Percentiles rank a stretch among this genome's conserved stretches.
Evolutionary conservation across 2,113 vertebrate species (phyloP).

Genomic region (Saiga tatarica): DNA sequence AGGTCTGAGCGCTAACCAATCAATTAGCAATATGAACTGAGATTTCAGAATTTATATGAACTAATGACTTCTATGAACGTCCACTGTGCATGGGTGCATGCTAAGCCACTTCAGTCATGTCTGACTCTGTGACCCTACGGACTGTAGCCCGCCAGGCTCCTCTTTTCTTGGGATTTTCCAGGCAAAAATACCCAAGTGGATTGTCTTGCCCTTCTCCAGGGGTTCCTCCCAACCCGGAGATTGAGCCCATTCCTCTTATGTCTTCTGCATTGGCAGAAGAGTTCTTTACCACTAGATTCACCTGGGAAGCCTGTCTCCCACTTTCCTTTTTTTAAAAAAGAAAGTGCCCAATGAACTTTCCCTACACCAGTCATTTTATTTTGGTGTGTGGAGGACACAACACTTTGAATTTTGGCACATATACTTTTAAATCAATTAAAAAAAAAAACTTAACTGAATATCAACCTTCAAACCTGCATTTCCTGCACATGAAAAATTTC

Average conservation of each 20-base stretch:
- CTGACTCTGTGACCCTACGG: background rate
- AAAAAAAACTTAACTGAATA: background rate
- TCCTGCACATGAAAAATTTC: background rate
- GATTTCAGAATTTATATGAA: background rate
- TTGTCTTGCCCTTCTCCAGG: background rate
- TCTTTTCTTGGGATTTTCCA: background rate
- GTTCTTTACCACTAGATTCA: background rate
- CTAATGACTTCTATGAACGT: background rate
- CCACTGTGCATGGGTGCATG: background rate
- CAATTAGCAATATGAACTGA: background rate
- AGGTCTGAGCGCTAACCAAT: background rate
- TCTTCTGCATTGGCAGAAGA: background rate
- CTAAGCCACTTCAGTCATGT: background rate
- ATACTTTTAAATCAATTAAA: background rate
- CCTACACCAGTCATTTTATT: background rate
- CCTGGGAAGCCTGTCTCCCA: background rate
- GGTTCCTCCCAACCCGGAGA: background rate
- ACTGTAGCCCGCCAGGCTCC: background rate
- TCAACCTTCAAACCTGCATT: accelerated
- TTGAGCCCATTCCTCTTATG: background rate
- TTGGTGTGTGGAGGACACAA: accelerated
- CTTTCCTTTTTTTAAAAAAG: background rate
- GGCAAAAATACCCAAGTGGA: background rate
- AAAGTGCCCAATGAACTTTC: background rate
- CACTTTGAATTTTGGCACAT: background rate